phyloP scores from a whole-genome alignment of 1,140 invertebrate genomes.

The Aphaenogaster floridana region DNA sequence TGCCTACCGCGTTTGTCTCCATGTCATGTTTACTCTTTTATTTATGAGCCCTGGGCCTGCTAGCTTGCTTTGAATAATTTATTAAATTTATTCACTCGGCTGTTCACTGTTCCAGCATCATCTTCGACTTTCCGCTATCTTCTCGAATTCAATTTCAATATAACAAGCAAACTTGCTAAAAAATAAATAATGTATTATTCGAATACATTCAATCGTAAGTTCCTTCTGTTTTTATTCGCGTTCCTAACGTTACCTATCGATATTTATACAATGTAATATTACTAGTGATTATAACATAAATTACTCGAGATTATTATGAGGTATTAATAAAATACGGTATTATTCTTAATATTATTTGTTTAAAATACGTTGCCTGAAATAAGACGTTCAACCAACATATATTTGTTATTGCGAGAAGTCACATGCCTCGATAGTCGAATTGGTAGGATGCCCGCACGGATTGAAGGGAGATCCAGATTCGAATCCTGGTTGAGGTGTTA shows the following conservation, averaged over 20 bases:
- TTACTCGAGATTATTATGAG: background rate
- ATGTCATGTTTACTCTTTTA: background rate
- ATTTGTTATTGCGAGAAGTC: too few relatives aligned
- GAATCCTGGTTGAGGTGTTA: too few relatives aligned
- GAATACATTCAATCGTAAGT: background rate
- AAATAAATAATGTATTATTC: constrained; percentile 44
- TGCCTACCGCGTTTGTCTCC: background rate
- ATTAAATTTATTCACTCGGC: background rate
- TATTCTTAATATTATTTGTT: too few relatives aligned
- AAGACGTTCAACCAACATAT: too few relatives aligned
- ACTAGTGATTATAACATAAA: background rate
- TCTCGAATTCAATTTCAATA: constrained; percentile 41
- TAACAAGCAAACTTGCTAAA: constrained; percentile 26
- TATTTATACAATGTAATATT: background rate
- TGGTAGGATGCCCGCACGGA: too few relatives aligned
- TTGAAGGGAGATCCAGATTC: too few relatives aligned
- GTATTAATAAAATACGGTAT: background rate
- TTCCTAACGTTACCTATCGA: background rate
- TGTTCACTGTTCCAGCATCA: background rate
- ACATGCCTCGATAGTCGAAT: too few relatives aligned
- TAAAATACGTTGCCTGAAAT: too few relatives aligned
- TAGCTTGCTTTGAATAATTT: constrained; percentile 41
- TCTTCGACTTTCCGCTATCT: constrained; percentile 3
- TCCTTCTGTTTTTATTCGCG: background rate
- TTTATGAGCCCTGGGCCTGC: background rate